Evolutionary conservation across 2,797 vertebrate species (phyloP), one percentile per base, ranked within the genome.

Genomic region (Chromobotia macracanthus): DNA sequence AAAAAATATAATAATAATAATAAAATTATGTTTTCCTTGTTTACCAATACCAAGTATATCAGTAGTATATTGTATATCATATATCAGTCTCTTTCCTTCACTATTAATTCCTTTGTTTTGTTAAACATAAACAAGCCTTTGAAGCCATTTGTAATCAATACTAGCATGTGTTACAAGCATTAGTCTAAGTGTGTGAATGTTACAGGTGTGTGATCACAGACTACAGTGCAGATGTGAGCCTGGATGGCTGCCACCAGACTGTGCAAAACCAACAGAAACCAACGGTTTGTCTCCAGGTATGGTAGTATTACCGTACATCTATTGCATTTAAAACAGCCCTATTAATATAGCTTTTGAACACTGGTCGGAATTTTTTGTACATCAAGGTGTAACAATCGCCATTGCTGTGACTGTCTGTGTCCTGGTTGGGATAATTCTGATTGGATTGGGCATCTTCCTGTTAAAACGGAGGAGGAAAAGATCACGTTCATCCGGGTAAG

Each of bases 161-260:
- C 31, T 3, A 31, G 31, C 5, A 5, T 31, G 8, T 64, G 13
- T 18, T 60, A 61, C 25, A 50, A 25, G 19, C 31, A 50, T 8
- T 31, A 28, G 48, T 6, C 5, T 55, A 3, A 31, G 64, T 51
- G 15, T 38, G 38, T 69, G 51, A 46, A 1, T 66, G 63, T 35
- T 72, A 35, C 86, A 95, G 94, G 90, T 93, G 23, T 95, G 94
- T 19, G 94, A 95, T 67, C 93, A 95, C 89, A 92, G 48, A 72
- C 87, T 75, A 4, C 77, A 90, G 82, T 95, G 94, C 82, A 92
- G 92, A 87, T 95, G 92, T 75, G 85, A 92, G 67, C 88, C 90
- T 0, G 94, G 93, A 0, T 95, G 93, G 93, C 11, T 80, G 23
- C 87, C 87, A 61, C 92, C 93, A 0, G 1, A 71, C 82, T 95